These are phyloP conservation scores for Trichomalopsis sarcophagae DNA, from an alignment of 1,140 invertebrate species.

Conservation along the genomic window DNA sequence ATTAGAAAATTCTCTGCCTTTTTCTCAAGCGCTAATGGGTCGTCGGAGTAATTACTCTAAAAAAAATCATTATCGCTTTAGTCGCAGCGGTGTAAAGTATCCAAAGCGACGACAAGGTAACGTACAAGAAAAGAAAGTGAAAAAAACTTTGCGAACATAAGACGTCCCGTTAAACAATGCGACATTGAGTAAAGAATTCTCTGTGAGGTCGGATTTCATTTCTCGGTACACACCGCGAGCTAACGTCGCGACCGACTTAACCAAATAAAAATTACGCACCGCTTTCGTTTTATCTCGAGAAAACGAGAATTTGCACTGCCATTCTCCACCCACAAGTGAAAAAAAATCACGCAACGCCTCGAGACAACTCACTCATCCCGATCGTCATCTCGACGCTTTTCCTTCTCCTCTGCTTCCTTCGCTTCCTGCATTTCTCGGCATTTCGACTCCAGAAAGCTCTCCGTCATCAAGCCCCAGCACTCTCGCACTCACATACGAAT, in stretches of 20 bases:
- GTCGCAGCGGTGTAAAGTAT: not conserved
- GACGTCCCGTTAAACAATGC: not conserved
- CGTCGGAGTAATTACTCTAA: not conserved
- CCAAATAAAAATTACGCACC: no score
- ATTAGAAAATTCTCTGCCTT: not conserved
- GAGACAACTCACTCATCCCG: slow-evolving; percentile 12
- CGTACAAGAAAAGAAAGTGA: no score
- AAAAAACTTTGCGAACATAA: no score
- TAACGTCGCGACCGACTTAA: not conserved
- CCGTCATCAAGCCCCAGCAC: slow-evolving; percentile 15
- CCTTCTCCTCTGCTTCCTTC: not conserved
- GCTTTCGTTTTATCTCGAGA: not conserved
- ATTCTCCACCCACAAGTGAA: not conserved
- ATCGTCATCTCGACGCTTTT: not conserved
- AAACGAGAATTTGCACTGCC: no score
- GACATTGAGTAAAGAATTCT: not conserved
- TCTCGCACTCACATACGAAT: not conserved
- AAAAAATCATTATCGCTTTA: not conserved
- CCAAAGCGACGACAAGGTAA: no score
- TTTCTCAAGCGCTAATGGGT: not conserved
- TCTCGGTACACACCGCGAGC: not conserved
- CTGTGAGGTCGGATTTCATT: slow-evolving; percentile 30
- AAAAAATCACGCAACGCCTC: not conserved
- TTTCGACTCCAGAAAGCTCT: slow-evolving; percentile 29
- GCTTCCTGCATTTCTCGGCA: slow-evolving; percentile 13